phyloP scores from a whole-genome alignment of 2,888 invertebrate species.

The Gymnoscelis rufifasciata region DNA sequence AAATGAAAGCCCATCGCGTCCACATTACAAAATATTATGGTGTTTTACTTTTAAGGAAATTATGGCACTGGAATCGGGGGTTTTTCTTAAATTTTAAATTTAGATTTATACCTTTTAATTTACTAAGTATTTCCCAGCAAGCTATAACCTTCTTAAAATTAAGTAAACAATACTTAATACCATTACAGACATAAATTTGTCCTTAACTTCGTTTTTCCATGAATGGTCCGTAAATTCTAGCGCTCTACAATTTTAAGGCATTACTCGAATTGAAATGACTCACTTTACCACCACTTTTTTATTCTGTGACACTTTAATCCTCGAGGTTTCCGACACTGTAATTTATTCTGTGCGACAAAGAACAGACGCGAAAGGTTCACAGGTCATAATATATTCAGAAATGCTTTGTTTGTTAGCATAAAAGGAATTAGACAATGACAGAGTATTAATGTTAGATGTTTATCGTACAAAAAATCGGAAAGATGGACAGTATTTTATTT shows the following conservation, averaged over 20 bases:
- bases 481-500: constrained; percentile 56
- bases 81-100: no score
- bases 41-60: no score
- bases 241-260: constrained; percentile 22
- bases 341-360: constrained; percentile 37
- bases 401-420: constrained; percentile 53
- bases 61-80: no score
- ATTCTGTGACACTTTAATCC: constrained; percentile 27
- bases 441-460: constrained; percentile 46
- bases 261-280: constrained; percentile 29
- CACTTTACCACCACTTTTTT: constrained; percentile 21
- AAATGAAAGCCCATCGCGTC: no score
- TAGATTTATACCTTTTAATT: no score
- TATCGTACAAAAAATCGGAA: constrained; percentile 47
- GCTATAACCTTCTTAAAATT: no score
- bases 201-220: constrained; percentile 8
- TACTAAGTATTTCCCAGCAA: no score
- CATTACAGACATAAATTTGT: not conserved
- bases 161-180: no score
- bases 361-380: constrained; percentile 43
- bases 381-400: constrained; percentile 73
- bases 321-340: constrained; percentile 33
- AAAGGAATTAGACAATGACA: constrained; percentile 61
- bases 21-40: no score
- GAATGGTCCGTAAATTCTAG: constrained; percentile 18